Evolutionary conservation across 2,888 invertebrate genomes (phyloP), one percentile per base, ranked within the genome.

Genomic region (Watsonalla binaria): DNA sequence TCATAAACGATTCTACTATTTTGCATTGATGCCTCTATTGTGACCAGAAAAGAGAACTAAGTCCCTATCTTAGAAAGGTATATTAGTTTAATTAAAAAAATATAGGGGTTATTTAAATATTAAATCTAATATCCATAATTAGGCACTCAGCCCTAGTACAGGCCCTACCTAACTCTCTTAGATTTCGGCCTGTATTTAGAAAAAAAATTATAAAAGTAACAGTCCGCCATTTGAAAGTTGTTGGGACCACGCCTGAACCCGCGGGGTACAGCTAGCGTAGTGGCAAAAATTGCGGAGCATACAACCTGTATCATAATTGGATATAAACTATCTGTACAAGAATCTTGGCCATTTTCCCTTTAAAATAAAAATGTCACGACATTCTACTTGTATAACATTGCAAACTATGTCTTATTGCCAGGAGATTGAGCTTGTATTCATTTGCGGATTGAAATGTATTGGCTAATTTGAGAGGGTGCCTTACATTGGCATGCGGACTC

Each of bases 311-410:
- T 73, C 80, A 80, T 84, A 86, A 86, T 86, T 86, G 84, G 84
- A 83, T 86, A 84, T 80, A 81, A 85, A 80, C 83, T 83, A 86
- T 84, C 86, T 83, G 81, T 83, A 80, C 76, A 70, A 80, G 82
- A 80, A 84, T 84, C 80, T 79, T 74, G 75, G 65, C 68, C 72
- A 77, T 80, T 78, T 84, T 78, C 71, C 64, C 61, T 67, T 58
- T 55, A 48, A 37, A 13, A 55, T 47, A 56, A 55, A 62, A 56
- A 55, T 54, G 61, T 62, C 51, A 56, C 37, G 55, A 46, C 55
- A 60, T 57, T 46, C 50, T 24, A 7, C 7, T 42, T 1, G 6
- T 6, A 15, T 13, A 33, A 42, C 46, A 35, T 54, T 57, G 47
- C 8, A 67, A 68, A 56, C 58, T 62, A 52, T 49, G 34, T 39